Conservation (phyloP, 2,797 vertebrate species). For the Pipistrellus pipistrellus region DNA sequence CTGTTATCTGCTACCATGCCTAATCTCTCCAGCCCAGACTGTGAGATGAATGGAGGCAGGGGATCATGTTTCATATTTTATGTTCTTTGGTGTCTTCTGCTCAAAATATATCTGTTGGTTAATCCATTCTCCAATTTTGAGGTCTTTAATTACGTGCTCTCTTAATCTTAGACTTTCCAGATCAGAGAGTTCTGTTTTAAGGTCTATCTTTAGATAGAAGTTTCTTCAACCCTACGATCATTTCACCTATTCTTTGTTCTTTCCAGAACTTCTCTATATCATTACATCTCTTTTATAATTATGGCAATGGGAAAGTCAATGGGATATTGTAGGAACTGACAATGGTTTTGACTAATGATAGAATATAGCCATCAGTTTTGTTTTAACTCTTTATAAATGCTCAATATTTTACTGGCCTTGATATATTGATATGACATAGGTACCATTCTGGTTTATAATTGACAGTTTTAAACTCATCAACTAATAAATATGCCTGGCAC, state of each 20-base stretch:
- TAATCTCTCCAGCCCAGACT: background rate
- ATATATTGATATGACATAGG: background rate
- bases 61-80: background rate
- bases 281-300: constrained; percentile 20
- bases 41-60: background rate
- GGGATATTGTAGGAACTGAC: background rate
- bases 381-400: constrained; percentile 25
- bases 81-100: background rate
- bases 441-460: constrained; percentile 26
- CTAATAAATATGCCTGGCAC: background rate
- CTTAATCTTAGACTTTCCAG: background rate
- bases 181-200: constrained; percentile 40
- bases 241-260: constrained; percentile 7
- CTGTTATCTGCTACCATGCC: background rate
- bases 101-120: constrained; percentile 11
- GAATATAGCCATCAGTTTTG: background rate
- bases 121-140: background rate
- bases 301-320: background rate
- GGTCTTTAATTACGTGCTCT: constrained; percentile 31
- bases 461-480: background rate
- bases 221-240: constrained; percentile 46
- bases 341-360: background rate
- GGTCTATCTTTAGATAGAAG: background rate
- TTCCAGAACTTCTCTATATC: background rate
- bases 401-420: background rate